Base-by-base conservation (phyloP, 1,140 invertebrate species). In the Cataglyphis hispanica region DNA sequence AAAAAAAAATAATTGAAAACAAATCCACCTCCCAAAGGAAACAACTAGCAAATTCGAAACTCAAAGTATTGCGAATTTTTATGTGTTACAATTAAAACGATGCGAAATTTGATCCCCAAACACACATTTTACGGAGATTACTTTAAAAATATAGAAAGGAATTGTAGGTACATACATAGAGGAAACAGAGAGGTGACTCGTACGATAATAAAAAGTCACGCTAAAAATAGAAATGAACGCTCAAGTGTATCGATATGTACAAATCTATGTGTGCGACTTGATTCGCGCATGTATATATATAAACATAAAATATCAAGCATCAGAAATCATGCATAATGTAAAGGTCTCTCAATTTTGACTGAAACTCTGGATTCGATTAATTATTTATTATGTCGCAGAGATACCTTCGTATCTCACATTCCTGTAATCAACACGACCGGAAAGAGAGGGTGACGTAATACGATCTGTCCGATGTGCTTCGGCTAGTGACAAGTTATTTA, bases 151-250 rank as follows among this genome's bases (percentile, higher is more conserved):
- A 25, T n/a, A 85, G n/a, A 64, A 40, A 84, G 43, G 7, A 22
- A 46, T 34, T 40, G 25, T 13, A 80, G 27, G 10, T 77, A 66
- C 31, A 46, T 34, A 58, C n/a, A 46, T 16, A 58, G 1, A 64
- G 34, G 74, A 87, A 90, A 61, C 40, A 40, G 43, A 85, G 40
- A 87, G 85, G 37, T 76, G 78, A 76, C 61, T 81, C 86, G 77
- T 66, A 83, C 63, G 86, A 91, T 67, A 89, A 92, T 92, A 88
- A 93, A 91, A 90, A 85, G 77, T 72, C 66, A 50, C 7, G 72
- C 92, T 93, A 94, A 94, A 93, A 94, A 93, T 94, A 94, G 92
- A 76, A 92, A 89, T 92, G 93, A 93, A 92, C 90, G 89, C 88
- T 92, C 86, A 88, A 61, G 46, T 64, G 50, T 50, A 50, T 50